These are phyloP conservation scores for Benthosema pterotum DNA, from an alignment of 2,797 vertebrate species.

Conservation along the genomic window DNA sequence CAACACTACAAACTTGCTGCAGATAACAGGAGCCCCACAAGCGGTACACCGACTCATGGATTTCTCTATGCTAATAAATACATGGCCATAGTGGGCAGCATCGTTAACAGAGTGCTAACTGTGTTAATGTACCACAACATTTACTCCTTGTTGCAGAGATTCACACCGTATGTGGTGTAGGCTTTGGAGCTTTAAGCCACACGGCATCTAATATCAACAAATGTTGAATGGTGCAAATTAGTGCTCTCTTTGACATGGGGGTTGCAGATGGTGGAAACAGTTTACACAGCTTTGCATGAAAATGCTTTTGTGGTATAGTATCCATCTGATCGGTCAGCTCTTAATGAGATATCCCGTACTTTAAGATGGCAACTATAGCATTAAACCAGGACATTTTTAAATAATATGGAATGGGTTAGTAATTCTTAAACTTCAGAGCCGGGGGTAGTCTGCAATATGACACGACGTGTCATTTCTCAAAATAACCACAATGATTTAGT, in stretches of 20 bases:
- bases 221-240: constrained; percentile 46
- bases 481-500: constrained; percentile 20
- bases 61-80: constrained; percentile 4
- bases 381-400: constrained; percentile 2
- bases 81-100: background rate
- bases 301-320: constrained; percentile 19
- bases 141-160: constrained; percentile 19
- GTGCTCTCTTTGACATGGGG: constrained; percentile 10
- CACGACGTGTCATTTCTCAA: background rate
- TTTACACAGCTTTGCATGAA: constrained; percentile 29
- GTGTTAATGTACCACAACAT: constrained; percentile 22
- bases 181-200: constrained; percentile 19
- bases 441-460: constrained; percentile 11
- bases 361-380: constrained; percentile 24
- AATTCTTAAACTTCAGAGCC: background rate
- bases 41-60: constrained; percentile 11
- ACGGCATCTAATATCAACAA: constrained; percentile 39
- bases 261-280: constrained; percentile 36
- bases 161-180: constrained; percentile 31
- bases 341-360: constrained; percentile 8
- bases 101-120: constrained; percentile 12
- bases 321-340: constrained; percentile 7
- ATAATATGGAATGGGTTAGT: background rate
- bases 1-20: constrained; percentile 21
- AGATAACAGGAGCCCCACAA: constrained; percentile 22